phyloP scores from a whole-genome alignment of 1,140 invertebrate species.

The Nasonia giraulti region DNA sequence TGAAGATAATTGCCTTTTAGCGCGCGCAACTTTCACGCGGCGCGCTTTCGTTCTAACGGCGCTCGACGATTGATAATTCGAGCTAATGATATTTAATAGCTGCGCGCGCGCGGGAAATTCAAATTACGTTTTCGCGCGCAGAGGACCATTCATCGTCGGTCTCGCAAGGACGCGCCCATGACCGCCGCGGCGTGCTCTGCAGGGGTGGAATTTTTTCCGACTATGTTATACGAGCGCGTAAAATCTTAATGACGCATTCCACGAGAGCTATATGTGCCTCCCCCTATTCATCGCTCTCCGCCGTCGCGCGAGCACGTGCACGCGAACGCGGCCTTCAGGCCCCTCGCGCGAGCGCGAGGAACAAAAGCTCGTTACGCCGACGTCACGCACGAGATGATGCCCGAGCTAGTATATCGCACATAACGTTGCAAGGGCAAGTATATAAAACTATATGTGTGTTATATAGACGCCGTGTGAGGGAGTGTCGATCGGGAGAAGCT shows the following conservation, averaged over 20 bases:
- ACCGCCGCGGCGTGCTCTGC: background rate
- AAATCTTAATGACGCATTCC: constrained; percentile 8
- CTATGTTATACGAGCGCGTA: background rate
- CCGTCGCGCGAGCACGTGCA: background rate
- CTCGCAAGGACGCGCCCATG: background rate
- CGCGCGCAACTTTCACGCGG: no score
- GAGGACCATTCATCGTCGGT: background rate
- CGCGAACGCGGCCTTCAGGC: background rate
- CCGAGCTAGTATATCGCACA: background rate
- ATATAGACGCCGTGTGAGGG: background rate
- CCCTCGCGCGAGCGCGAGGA: background rate
- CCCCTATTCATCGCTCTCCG: background rate
- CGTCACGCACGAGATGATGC: constrained; percentile 6
- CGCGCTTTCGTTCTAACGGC: background rate
- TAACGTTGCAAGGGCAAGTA: background rate
- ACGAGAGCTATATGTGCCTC: background rate
- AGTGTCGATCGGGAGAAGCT: constrained; percentile 16
- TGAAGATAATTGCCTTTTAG: no score
- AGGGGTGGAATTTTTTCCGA: background rate
- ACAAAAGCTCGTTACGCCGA: constrained; percentile 28
- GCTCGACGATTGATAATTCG: background rate
- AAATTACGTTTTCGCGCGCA: background rate
- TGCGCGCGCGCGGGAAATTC: background rate
- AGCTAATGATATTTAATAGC: background rate
- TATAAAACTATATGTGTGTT: background rate